phyloP scores from a whole-genome alignment of 2,888 invertebrate species.

The Pemphredon lugubris region DNA sequence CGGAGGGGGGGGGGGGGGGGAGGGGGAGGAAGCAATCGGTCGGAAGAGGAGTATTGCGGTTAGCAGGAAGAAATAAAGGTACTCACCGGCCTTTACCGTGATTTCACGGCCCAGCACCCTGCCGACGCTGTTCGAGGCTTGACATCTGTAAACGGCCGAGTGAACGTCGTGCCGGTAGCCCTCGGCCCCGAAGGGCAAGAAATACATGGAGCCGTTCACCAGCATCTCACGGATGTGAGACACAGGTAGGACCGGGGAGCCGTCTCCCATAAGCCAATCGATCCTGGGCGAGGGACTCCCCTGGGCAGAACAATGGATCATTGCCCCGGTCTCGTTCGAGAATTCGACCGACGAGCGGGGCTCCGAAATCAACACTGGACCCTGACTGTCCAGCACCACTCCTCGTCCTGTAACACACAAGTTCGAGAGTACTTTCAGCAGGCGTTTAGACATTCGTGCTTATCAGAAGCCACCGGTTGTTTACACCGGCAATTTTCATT shows the following conservation, averaged over 20 bases:
- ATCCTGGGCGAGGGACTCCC: conserved; percentile 89
- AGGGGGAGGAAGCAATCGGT: conserved; percentile 46
- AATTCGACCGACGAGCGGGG: conserved; percentile 89
- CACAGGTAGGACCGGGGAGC: conserved; percentile 84
- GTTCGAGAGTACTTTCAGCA: no score
- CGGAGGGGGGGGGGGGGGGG: no score
- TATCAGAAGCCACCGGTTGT: no score
- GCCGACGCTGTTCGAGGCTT: conserved; percentile 86
- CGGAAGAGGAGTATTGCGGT: conserved; percentile 38
- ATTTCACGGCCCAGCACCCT: conserved; percentile 92
- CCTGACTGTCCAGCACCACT: conserved; percentile 83
- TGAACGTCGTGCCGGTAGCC: conserved; percentile 92
- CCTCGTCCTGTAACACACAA: conserved; percentile 74
- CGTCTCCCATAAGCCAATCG: conserved; percentile 90
- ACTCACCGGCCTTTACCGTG: conserved; percentile 93
- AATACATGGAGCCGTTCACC: conserved; percentile 92
- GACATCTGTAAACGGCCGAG: conserved; percentile 89
- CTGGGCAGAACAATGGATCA: conserved; percentile 90
- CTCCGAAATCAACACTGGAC: conserved; percentile 90
- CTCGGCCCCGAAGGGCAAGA: conserved; percentile 91
- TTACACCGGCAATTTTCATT: no score
- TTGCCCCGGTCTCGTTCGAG: conserved; percentile 89
- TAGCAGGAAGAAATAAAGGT: conserved; percentile 41
- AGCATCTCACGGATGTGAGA: conserved; percentile 89
- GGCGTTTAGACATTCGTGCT: no score